These are phyloP conservation scores for Umimayanthus chanpuru DNA, from an alignment of 92 coral and sea anemone genomes.

Conservation along the genomic window DNA sequence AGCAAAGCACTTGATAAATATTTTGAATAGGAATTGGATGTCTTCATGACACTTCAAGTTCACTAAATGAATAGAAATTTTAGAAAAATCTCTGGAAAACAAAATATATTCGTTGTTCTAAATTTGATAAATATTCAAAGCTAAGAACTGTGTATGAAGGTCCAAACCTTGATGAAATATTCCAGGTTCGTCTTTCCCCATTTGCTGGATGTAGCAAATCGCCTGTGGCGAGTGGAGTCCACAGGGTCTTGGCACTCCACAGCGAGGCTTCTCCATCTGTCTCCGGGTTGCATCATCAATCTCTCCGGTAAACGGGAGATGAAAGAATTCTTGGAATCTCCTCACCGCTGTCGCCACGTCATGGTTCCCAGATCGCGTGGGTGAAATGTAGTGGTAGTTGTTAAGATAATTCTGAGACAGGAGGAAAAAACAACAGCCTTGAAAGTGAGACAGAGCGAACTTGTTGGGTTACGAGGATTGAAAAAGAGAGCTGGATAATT, in stretches of 20 bases:
- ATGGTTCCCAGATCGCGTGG: constrained; percentile 62
- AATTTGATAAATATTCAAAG: too few relatives aligned
- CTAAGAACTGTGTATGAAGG: too few relatives aligned
- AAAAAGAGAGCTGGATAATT: too few relatives aligned
- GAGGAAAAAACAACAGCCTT: too few relatives aligned
- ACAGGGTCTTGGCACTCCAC: constrained; percentile 66
- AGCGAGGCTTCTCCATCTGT: constrained; percentile 58
- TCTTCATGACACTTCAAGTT: too few relatives aligned
- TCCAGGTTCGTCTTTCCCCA: constrained; percentile 54
- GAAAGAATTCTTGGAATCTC: constrained; percentile 51
- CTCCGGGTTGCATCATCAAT: constrained; percentile 55
- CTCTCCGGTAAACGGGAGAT: constrained; percentile 56
- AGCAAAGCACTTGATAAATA: too few relatives aligned
- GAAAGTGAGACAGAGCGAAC: too few relatives aligned
- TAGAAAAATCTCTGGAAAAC: too few relatives aligned
- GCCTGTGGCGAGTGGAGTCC: constrained; percentile 31
- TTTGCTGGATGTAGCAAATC: constrained; percentile 45
- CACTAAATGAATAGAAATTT: too few relatives aligned
- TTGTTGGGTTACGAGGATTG: too few relatives aligned
- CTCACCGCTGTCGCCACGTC: constrained; percentile 49
- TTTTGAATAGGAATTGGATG: too few relatives aligned
- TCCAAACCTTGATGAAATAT: constrained; percentile 42
- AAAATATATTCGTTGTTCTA: too few relatives aligned
- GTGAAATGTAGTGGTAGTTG: constrained; percentile 62
- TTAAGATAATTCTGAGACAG: constrained; percentile 47